Evolutionary conservation across 1,140 invertebrate species (phyloP).

Genomic region (Mercenaria mercenaria): DNA sequence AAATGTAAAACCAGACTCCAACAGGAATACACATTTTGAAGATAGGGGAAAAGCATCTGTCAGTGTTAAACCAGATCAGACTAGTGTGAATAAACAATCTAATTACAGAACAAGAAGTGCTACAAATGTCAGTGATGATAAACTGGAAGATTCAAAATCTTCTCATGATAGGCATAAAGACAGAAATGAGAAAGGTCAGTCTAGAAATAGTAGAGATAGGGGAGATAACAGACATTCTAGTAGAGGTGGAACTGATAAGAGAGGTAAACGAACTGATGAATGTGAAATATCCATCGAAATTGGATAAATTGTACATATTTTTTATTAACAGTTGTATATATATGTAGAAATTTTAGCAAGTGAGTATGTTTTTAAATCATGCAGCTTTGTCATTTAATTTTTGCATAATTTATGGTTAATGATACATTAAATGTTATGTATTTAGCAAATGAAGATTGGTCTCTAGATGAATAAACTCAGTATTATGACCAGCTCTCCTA

Average conservation of each 20-base stretch:
- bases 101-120: not conserved
- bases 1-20: not conserved
- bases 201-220: not conserved
- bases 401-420: too few species aligned
- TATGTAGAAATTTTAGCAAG: too few species aligned
- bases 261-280: not conserved
- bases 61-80: not conserved
- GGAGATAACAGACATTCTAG: not conserved
- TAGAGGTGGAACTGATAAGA: not conserved
- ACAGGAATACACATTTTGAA: not conserved
- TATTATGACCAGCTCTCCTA: too few species aligned
- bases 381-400: too few species aligned
- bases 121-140: not conserved
- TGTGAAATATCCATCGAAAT: slow-evolving; percentile 30
- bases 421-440: too few species aligned
- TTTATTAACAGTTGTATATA: too few species aligned
- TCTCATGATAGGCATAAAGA: not conserved
- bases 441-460: too few species aligned
- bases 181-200: not conserved
- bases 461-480: too few species aligned
- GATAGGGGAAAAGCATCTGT: not conserved
- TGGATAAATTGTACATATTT: too few species aligned
- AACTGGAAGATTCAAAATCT: not conserved
- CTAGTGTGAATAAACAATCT: not conserved
- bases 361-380: too few species aligned